phyloP scores from a whole-genome alignment of 2,888 invertebrate genomes.

The Ametastegia equiseti region DNA sequence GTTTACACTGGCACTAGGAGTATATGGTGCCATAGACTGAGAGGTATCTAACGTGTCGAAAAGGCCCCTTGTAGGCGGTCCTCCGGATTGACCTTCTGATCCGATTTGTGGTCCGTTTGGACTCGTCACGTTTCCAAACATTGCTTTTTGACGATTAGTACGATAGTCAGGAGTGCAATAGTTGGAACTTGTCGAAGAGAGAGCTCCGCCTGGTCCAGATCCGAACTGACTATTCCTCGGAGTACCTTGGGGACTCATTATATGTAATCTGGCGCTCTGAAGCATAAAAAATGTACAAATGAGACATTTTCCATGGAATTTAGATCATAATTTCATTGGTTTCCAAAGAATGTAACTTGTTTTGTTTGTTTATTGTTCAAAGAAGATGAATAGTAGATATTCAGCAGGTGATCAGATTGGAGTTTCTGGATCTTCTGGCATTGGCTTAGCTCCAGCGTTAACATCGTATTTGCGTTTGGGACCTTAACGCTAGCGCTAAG shows the following conservation, averaged over 20 bases:
- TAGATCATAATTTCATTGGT: not conserved
- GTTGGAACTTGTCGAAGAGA: constrained; percentile 63
- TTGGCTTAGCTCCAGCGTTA: no score
- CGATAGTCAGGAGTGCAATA: constrained; percentile 71
- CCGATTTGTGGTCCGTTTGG: constrained; percentile 65
- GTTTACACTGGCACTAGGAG: constrained; percentile 31
- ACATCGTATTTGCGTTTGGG: no score
- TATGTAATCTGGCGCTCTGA: constrained; percentile 66
- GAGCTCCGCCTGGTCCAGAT: constrained; percentile 58
- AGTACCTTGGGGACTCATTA: constrained; percentile 57
- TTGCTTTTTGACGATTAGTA: constrained; percentile 71
- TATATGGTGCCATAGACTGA: constrained; percentile 69
- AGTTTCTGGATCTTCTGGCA: no score
- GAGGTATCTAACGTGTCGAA: constrained; percentile 82
- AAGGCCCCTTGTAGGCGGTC: constrained; percentile 84
- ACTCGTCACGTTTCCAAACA: constrained; percentile 67
- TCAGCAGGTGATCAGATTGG: not conserved
- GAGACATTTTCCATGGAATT: not conserved
- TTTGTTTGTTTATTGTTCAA: not conserved
- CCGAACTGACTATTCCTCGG: constrained; percentile 55
- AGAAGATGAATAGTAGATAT: not conserved
- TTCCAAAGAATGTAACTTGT: not conserved
- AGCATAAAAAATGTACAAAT: constrained; percentile 46
- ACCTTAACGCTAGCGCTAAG: no score
- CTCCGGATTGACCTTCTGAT: constrained; percentile 77